Percentiles rank a stretch among this genome's conserved stretches.
Conservation (phyloP, 2,113 vertebrate species). For the Dasyurus viverrinus region DNA sequence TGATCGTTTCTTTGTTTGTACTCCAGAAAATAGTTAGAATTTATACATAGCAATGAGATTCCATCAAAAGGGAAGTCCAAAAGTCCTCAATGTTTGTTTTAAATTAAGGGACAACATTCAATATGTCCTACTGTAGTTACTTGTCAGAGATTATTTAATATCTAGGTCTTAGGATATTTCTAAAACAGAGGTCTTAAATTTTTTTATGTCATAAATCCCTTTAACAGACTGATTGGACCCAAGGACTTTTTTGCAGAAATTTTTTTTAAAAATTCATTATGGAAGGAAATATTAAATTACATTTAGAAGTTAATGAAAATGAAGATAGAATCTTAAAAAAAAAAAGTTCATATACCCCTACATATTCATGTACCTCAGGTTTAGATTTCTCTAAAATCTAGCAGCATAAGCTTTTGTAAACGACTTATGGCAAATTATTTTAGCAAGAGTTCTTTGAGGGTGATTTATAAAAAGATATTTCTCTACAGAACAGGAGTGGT, state of each 20-base stretch:
- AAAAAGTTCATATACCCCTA: background rate
- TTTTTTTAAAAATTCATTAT: background rate
- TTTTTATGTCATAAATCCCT: background rate
- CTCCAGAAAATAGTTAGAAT: background rate
- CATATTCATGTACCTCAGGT: background rate
- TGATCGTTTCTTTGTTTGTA: background rate
- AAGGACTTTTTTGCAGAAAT: background rate
- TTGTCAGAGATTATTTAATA: background rate
- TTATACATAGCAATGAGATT: background rate
- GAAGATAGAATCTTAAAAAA: background rate
- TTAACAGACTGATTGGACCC: background rate
- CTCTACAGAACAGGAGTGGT: background rate
- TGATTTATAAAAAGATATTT: background rate
- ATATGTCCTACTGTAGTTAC: background rate
- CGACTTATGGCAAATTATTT: background rate
- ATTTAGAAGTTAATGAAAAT: background rate
- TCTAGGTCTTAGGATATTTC: background rate
- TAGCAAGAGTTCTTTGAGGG: background rate
- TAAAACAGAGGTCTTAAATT: background rate
- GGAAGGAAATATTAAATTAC: background rate
- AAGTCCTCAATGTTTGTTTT: background rate
- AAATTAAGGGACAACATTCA: background rate
- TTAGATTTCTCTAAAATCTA: background rate
- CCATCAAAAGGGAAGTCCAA: background rate
- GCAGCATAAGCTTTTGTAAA: background rate